Evolutionary conservation across 2,113 vertebrate genomes (phyloP).

Genomic region (Syngnathus typhle): DNA sequence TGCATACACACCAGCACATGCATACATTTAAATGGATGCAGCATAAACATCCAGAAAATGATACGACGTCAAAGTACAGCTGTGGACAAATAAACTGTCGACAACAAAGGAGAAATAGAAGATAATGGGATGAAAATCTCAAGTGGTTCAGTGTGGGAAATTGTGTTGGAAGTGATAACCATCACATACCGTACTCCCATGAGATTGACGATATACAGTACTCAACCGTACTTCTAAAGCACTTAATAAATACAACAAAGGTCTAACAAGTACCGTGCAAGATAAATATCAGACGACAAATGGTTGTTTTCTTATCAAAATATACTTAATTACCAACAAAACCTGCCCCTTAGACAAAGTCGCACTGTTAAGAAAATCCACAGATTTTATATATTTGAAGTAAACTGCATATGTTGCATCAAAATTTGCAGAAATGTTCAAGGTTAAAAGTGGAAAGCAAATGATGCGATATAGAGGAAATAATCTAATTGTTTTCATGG

Average conservation of each 20-base stretch:
- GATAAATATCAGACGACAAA: neutral
- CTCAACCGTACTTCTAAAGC: neutral
- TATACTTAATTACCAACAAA: neutral
- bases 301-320: neutral
- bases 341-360: neutral
- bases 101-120: constrained; percentile 28
- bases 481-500: neutral
- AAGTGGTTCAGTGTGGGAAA: constrained; percentile 27
- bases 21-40: constrained; percentile 23
- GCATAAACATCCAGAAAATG: constrained; percentile 19
- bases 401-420: too few relatives aligned
- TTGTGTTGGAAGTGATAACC: constrained; percentile 27
- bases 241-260: neutral
- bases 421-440: neutral
- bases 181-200: neutral
- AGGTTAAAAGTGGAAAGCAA: neutral
- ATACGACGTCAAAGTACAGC: constrained; percentile 24
- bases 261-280: neutral
- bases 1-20: constrained; percentile 10
- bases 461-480: neutral
- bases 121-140: constrained; percentile 20
- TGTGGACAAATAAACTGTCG: constrained; percentile 30
- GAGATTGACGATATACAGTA: neutral
- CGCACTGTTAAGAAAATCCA: neutral
- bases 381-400: neutral